These are phyloP conservation scores for Sphenopsis melanotis DNA, from an alignment of 2,797 vertebrate genomes.

Conservation along the genomic window DNA sequence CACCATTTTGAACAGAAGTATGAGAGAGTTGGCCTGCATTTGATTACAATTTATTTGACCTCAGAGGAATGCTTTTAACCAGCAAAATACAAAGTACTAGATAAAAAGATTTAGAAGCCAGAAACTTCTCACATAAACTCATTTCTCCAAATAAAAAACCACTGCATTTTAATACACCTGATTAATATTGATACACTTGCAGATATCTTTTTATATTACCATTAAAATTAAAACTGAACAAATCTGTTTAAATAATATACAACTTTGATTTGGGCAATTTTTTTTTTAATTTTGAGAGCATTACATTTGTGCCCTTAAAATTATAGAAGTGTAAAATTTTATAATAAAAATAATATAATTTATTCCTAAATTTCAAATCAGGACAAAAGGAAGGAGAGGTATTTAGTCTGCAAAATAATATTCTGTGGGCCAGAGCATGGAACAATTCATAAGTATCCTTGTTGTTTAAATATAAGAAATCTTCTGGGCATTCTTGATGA, in stretches of 20 bases:
- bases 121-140: not conserved
- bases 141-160: not conserved
- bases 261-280: not conserved
- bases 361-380: not conserved
- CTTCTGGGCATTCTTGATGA: not conserved
- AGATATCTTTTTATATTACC: not conserved
- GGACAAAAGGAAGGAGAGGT: not conserved
- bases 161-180: not conserved
- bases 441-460: not conserved
- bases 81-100: not conserved
- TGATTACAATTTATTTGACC: conserved; percentile 43
- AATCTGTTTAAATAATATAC: not conserved
- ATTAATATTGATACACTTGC: not conserved
- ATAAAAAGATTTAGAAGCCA: not conserved
- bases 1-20: conserved; percentile 35
- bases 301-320: not conserved
- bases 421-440: not conserved
- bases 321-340: not conserved
- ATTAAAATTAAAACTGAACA: not conserved
- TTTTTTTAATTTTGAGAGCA: not conserved
- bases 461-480: not conserved
- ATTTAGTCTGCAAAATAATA: not conserved
- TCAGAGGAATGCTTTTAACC: conserved; percentile 17
- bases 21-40: conserved; percentile 56
- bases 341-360: not conserved